These are phyloP conservation scores for Drosophila pullipes DNA, from an alignment of 2,888 invertebrate species.

Conservation along the genomic window DNA sequence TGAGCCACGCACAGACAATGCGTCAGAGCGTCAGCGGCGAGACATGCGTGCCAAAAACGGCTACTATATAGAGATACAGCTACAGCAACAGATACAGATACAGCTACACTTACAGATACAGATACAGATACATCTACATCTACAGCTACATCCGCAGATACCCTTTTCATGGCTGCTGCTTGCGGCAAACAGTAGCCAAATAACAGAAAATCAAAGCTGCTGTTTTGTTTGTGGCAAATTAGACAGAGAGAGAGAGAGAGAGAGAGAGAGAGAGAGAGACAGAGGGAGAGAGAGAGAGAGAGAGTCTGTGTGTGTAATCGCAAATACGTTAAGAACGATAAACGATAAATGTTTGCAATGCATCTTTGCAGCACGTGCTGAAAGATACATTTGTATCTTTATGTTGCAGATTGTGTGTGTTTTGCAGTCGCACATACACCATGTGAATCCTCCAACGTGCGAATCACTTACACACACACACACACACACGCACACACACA, in stretches of 20 bases:
- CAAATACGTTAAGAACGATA: constrained; percentile 37
- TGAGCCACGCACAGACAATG: constrained; percentile 79
- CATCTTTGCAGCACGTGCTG: constrained; percentile 42
- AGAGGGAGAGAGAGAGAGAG: neutral
- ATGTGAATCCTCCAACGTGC: constrained; percentile 44
- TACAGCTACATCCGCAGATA: constrained; percentile 21
- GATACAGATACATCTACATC: constrained; percentile 15
- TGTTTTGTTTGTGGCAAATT: neutral
- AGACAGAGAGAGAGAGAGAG: neutral
- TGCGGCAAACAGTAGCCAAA: constrained; percentile 39
- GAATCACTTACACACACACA: constrained; percentile 27
- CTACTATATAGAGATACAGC: constrained; percentile 10
- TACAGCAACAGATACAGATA: neutral
- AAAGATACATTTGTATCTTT: constrained; percentile 56
- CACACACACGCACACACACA: neutral
- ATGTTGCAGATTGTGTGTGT: constrained; percentile 7
- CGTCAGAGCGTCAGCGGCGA: constrained; percentile 68
- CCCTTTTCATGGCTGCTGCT: constrained; percentile 26
- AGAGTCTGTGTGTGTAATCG: constrained; percentile 14
- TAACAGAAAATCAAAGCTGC: constrained; percentile 4
- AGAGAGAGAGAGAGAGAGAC: neutral
- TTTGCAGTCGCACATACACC: constrained; percentile 6
- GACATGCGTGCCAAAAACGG: constrained; percentile 73
- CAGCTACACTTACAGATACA: constrained; percentile 16
- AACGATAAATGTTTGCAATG: constrained; percentile 30